Evolutionary conservation across 2,797 vertebrate species (phyloP), one percentile per base, ranked within the genome.

Genomic region (Carcharodon carcharias): DNA sequence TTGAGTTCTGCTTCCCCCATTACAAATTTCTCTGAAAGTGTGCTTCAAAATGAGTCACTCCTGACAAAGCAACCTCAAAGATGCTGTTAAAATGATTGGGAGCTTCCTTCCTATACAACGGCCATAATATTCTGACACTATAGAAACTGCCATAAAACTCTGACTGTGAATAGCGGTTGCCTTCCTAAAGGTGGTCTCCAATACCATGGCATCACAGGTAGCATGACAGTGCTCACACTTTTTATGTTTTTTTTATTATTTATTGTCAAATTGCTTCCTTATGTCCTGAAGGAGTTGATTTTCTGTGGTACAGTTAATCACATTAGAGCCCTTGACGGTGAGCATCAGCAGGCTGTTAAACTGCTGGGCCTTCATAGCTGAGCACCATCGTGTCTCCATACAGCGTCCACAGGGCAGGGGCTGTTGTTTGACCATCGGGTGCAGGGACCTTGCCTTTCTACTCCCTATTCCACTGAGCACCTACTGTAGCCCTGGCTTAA

Each of bases 41-140:
- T 35, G 94, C 45, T 18, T 95, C 54, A 95, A 95, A 95, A 95
- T 95, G 94, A 95, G 69, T 95, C 94, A 95, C 50, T 95, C 45
- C 50, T 77, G 69, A 95, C 50, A 71, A 95, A 73, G 18, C 54
- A 77, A 56, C 94, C 45, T 58, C 94, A 95, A n/a, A 95, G 61
- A 50, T 67, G 67, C 50, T 95, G 58, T 95, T 95, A 50, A 56
- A 56, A 95, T 95, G 94, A 95, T 71, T 95, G 69, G 65, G 50
- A 56, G 45, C 69, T 95, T 77, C 67, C 69, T 95, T 77, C 50
- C 67, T 54, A 56, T 56, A 71, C 65, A 95, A 95, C 94, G 94
- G 94, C 69, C 16, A 16, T 95, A 50, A 45, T 71, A 50, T 21
- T 50, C 40, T 45, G 65, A 71, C 6, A 71, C 69, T 9, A 31